Evolutionary conservation across 2,888 invertebrate species (phyloP).

Genomic region (Plutella xylostella): DNA sequence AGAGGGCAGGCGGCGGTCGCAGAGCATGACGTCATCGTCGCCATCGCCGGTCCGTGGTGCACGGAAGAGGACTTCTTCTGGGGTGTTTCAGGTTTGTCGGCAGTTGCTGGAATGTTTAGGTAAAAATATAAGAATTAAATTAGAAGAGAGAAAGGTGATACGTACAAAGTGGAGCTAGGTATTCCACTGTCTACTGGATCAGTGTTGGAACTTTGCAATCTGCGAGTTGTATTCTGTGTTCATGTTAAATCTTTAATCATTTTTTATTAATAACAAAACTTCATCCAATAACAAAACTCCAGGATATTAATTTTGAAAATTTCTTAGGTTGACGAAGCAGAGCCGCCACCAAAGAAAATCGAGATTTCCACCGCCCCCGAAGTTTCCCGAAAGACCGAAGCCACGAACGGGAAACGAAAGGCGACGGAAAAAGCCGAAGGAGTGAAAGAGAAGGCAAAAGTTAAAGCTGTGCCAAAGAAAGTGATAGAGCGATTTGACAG

Average conservation of each 20-base stretch:
- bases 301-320: too few relatives aligned
- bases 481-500: slow-evolving; percentile 33
- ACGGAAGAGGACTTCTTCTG: slow-evolving; percentile 48
- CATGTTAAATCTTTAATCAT: too few relatives aligned
- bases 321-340: slow-evolving; percentile 39
- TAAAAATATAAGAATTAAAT: neutral
- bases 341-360: slow-evolving; percentile 39
- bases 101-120: neutral
- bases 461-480: slow-evolving; percentile 17
- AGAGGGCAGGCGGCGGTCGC: slow-evolving; percentile 1
- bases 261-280: too few relatives aligned
- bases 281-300: too few relatives aligned
- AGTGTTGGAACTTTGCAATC: too few relatives aligned
- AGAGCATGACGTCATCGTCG: slow-evolving; percentile 13
- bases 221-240: too few relatives aligned
- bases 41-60: slow-evolving; percentile 15
- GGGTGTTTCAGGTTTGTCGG: slow-evolving; percentile 39
- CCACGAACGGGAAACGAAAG: slow-evolving; percentile 31
- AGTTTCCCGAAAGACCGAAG: slow-evolving; percentile 16
- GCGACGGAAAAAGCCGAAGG: slow-evolving; percentile 11
- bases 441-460: slow-evolving; percentile 12
- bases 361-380: slow-evolving; percentile 23
- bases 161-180: too few relatives aligned
- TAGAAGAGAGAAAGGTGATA: too few relatives aligned
- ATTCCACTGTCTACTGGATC: too few relatives aligned